These are phyloP conservation scores for Aquatica leii DNA, from an alignment of 2,888 invertebrate species.

Conservation along the genomic window DNA sequence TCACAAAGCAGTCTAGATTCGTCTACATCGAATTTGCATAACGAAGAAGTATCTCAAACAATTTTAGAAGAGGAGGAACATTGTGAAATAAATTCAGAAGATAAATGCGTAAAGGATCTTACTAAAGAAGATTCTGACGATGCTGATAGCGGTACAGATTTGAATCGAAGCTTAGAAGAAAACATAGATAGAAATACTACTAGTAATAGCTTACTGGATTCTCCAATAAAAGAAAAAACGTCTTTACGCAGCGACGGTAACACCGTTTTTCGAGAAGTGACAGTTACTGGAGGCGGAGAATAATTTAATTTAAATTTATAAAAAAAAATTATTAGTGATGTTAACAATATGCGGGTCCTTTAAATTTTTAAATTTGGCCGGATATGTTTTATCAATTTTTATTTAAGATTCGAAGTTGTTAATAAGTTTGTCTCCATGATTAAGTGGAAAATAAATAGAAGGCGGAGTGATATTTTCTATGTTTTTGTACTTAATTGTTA, in stretches of 20 bases:
- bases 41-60: slow-evolving; percentile 56
- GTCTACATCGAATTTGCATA: slow-evolving; percentile 45
- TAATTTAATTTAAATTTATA: slow-evolving; percentile 46
- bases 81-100: slow-evolving; percentile 48
- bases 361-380: slow-evolving; percentile 31
- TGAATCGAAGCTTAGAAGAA: slow-evolving; percentile 39
- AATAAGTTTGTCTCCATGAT: slow-evolving; percentile 24
- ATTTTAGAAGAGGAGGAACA: slow-evolving; percentile 57
- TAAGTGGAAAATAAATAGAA: slow-evolving; percentile 27
- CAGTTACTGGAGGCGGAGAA: slow-evolving; percentile 65
- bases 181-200: slow-evolving; percentile 42
- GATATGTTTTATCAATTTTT: slow-evolving; percentile 37
- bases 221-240: slow-evolving; percentile 59
- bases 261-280: slow-evolving; percentile 63
- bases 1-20: slow-evolving; percentile 38
- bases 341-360: slow-evolving; percentile 41
- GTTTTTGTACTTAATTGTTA: slow-evolving; percentile 51
- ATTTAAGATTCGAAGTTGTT: slow-evolving; percentile 33
- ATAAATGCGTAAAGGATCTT: slow-evolving; percentile 52
- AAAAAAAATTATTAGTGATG: slow-evolving; percentile 25
- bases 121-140: slow-evolving; percentile 47
- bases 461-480: slow-evolving; percentile 43
- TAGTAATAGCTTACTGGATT: slow-evolving; percentile 56
- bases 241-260: slow-evolving; percentile 57
- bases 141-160: slow-evolving; percentile 28